Percentiles rank a stretch among this genome's conserved stretches.
These are phyloP conservation scores for Oreochromis spilurus DNA, from an alignment of 2,113 vertebrate genomes.

Conservation along the genomic window DNA sequence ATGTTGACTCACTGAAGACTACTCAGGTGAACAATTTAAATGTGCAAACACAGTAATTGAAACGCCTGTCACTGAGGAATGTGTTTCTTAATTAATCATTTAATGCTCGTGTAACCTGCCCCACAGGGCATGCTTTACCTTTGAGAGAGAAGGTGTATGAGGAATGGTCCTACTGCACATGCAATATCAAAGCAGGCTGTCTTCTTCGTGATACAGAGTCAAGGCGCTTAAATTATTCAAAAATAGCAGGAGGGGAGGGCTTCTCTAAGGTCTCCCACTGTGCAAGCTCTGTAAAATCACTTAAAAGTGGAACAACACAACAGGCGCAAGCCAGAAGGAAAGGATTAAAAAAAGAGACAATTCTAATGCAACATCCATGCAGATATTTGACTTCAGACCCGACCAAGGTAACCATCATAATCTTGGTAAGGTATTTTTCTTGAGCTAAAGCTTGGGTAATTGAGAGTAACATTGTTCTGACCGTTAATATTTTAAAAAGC, in stretches of 20 bases:
- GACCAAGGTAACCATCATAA: background rate
- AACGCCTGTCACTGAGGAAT: background rate
- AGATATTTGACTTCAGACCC: constrained; percentile 15
- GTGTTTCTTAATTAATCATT: constrained; percentile 48
- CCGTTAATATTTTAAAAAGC: constrained; percentile 13
- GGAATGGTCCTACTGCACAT: constrained; percentile 13
- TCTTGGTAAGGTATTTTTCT: constrained; percentile 22
- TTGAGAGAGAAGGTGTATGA: constrained; percentile 30
- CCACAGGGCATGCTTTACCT: constrained; percentile 26
- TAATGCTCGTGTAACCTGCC: constrained; percentile 31
- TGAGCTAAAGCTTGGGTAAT: background rate
- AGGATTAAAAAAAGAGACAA: background rate
- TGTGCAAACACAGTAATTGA: constrained; percentile 27
- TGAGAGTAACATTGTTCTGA: background rate
- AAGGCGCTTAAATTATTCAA: constrained; percentile 36
- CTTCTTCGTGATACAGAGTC: constrained; percentile 23
- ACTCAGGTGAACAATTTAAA: background rate
- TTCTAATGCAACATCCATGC: background rate
- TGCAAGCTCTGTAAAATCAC: constrained; percentile 19
- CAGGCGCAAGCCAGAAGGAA: background rate
- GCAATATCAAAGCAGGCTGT: constrained; percentile 36
- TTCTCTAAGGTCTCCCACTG: constrained; percentile 24
- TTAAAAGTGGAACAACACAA: constrained; percentile 18
- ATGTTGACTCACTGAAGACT: background rate
- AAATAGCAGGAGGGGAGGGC: constrained; percentile 18